These are phyloP conservation scores for Chelon labrosus DNA, from an alignment of 2,797 vertebrate genomes.

Conservation along the genomic window DNA sequence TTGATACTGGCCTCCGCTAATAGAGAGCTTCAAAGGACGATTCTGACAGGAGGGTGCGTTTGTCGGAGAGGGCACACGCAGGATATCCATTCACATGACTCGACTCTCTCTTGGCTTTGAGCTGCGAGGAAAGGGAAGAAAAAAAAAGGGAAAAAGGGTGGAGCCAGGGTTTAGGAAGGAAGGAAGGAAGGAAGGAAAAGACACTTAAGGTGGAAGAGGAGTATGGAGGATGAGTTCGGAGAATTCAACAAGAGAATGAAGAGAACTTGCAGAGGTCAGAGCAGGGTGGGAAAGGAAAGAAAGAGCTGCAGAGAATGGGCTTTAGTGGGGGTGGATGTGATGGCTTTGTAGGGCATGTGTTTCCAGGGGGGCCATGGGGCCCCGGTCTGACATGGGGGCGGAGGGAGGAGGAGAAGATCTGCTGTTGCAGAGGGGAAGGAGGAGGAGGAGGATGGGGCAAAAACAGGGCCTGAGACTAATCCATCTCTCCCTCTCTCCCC, in stretches of 20 bases:
- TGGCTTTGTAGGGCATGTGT: constrained; percentile 71
- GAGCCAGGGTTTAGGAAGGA: background rate
- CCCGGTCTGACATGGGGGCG: constrained; percentile 36
- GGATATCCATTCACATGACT: constrained; percentile 53
- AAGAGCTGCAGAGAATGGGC: constrained; percentile 35
- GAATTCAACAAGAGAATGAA: constrained; percentile 33
- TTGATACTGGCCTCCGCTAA: constrained; percentile 25
- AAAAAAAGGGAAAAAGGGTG: background rate
- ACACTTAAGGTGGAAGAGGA: constrained; percentile 26
- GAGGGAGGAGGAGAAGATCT: constrained; percentile 50
- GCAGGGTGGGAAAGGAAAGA: constrained; percentile 26
- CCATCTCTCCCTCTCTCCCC: constrained; percentile 41
- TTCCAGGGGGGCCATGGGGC: constrained; percentile 70
- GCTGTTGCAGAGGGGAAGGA: constrained; percentile 14
- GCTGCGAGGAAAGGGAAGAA: constrained; percentile 7
- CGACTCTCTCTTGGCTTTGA: constrained; percentile 44
- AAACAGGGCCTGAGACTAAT: constrained; percentile 67
- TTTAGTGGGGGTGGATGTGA: constrained; percentile 66
- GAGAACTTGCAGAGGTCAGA: constrained; percentile 51
- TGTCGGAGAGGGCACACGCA: constrained; percentile 38
- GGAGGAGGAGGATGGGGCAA: constrained; percentile 30
- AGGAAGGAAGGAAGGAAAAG: constrained; percentile 27
- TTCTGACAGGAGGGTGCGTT: constrained; percentile 54
- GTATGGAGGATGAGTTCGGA: constrained; percentile 16
- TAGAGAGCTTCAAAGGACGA: constrained; percentile 48